These are phyloP conservation scores for Epinotia demarniana DNA, from an alignment of 2,888 invertebrate species.

Conservation along the genomic window DNA sequence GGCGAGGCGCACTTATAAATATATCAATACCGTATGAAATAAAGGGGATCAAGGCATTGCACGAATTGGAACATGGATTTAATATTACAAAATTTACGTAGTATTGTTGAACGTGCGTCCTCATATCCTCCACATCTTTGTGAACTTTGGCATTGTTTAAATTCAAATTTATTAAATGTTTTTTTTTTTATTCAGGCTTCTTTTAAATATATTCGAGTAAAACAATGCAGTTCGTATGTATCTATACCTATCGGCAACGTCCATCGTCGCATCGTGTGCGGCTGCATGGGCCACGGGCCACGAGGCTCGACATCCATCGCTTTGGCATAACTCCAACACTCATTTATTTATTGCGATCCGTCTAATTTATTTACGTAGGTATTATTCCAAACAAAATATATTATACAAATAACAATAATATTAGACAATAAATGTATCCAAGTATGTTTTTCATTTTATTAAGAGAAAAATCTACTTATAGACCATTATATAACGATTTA, in stretches of 20 bases:
- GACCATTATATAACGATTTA: not conserved
- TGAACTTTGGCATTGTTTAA: not conserved
- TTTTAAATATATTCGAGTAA: not conserved
- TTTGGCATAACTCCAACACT: conserved; percentile 64
- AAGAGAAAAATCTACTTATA: not conserved
- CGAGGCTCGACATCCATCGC: conserved; percentile 42
- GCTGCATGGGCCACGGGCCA: conserved; percentile 40
- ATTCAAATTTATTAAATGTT: too few relatives aligned
- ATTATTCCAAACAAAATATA: conserved; percentile 52
- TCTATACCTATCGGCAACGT: conserved; percentile 5
- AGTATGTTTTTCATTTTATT: not conserved
- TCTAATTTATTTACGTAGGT: conserved; percentile 70
- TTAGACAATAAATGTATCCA: not conserved
- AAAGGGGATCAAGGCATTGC: too few relatives aligned
- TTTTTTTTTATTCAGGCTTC: not conserved
- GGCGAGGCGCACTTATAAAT: not conserved
- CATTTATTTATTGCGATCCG: conserved; percentile 68
- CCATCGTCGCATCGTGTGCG: conserved; percentile 24
- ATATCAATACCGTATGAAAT: too few relatives aligned
- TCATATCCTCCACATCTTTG: not conserved
- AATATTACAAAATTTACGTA: too few relatives aligned
- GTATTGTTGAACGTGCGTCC: not conserved
- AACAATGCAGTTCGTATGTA: not conserved
- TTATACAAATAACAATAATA: not conserved
- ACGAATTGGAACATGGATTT: too few relatives aligned